phyloP scores from a whole-genome alignment of 2,797 vertebrate species.

The Halcyon leucocephala region DNA sequence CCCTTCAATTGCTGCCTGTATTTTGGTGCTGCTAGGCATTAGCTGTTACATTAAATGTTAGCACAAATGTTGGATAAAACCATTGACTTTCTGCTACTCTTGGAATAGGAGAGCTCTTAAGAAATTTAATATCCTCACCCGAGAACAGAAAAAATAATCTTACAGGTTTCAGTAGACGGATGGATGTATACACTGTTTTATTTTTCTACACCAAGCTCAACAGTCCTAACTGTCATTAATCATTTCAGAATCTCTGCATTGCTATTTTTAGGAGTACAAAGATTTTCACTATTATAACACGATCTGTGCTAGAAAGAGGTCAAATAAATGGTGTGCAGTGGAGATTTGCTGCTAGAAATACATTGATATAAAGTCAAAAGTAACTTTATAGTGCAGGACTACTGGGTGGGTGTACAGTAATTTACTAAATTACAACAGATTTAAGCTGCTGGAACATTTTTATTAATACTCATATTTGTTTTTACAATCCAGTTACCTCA shows the following conservation, averaged over 20 bases:
- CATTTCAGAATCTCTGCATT: conserved; percentile 51
- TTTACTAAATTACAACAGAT: conserved; percentile 59
- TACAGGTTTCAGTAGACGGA: conserved; percentile 29
- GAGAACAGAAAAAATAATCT: conserved; percentile 55
- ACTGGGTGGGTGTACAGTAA: conserved; percentile 21
- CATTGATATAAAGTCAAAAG: conserved; percentile 34
- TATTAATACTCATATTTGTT: conserved; percentile 60
- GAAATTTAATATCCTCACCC: conserved; percentile 41
- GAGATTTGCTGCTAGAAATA: conserved; percentile 31
- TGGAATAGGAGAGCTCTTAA: not conserved
- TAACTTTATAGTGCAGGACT: conserved; percentile 29
- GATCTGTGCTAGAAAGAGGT: conserved; percentile 5
- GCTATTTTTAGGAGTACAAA: conserved; percentile 42
- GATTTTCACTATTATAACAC: conserved; percentile 39
- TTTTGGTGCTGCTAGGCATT: conserved; percentile 20
- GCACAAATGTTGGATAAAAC: conserved; percentile 10
- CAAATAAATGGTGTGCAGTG: conserved; percentile 26
- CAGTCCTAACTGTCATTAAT: conserved; percentile 65
- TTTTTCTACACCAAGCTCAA: conserved; percentile 40
- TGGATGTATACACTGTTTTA: conserved; percentile 16
- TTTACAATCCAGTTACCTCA: conserved; percentile 56
- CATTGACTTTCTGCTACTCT: not conserved
- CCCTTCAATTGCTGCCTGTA: not conserved
- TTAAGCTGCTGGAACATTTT: conserved; percentile 55
- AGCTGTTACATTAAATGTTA: not conserved